A percentile compares a stretch with the other conserved stretches of the same genome.
Conservation (phyloP, 2,113 vertebrate species). For the Crypturellus undulatus region DNA sequence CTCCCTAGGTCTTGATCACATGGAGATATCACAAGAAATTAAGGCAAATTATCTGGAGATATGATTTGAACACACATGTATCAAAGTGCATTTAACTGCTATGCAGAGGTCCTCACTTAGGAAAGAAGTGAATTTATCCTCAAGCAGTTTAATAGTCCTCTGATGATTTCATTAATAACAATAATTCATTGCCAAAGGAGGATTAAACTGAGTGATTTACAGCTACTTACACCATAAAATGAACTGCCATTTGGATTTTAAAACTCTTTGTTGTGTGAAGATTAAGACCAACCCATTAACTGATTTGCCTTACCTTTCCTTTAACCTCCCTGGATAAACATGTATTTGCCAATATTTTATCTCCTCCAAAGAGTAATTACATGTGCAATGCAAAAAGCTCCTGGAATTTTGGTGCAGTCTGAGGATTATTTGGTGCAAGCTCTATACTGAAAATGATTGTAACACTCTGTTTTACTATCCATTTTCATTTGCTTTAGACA, state of each 20-base stretch:
- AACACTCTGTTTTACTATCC: not conserved
- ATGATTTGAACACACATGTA: not conserved
- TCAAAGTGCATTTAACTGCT: not conserved
- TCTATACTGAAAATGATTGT: not conserved
- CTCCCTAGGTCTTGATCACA: not conserved
- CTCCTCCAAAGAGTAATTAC: not conserved
- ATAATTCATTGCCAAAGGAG: slow-evolving; percentile 1
- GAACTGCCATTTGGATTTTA: not conserved
- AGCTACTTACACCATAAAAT: not conserved
- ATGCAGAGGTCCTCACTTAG: accelerated
- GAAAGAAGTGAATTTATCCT: not conserved
- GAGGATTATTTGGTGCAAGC: not conserved
- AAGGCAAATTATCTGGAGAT: not conserved
- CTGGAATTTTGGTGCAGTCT: not conserved
- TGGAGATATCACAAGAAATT: not conserved
- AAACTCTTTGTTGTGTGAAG: not conserved
- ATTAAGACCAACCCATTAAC: not conserved
- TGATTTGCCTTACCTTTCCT: not conserved
- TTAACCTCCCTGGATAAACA: not conserved
- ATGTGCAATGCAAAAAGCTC: not conserved
- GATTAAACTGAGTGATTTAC: not conserved
- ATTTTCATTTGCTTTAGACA: slow-evolving; percentile 60
- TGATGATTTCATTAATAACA: not conserved
- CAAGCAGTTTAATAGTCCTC: not conserved
- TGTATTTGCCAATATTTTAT: slow-evolving; percentile 23